phyloP scores from a whole-genome alignment of 2,797 vertebrate species.

The Chaenodraco wilsoni region DNA sequence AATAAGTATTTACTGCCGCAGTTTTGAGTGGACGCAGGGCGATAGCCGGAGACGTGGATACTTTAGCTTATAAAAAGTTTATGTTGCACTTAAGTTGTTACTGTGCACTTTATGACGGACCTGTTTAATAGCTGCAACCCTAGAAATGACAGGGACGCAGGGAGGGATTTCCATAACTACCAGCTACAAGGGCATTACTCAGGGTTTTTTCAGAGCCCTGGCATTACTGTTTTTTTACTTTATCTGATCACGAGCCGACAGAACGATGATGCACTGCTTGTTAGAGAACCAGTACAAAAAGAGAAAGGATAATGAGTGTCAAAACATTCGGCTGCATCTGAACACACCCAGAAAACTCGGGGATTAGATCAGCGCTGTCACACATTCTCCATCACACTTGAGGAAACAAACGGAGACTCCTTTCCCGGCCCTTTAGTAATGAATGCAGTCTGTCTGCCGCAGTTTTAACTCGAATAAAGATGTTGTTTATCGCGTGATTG shows the following conservation, averaged over 20 bases:
- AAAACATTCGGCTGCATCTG: conserved; percentile 48
- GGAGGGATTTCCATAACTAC: conserved; percentile 14
- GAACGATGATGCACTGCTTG: conserved; percentile 22
- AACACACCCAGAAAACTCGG: conserved; percentile 38
- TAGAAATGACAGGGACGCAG: background rate
- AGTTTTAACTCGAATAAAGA: conserved; percentile 16
- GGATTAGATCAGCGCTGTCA: conserved; percentile 55
- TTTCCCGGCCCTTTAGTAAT: conserved; percentile 32
- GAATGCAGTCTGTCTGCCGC: conserved; percentile 25
- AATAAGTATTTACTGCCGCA: conserved; percentile 47
- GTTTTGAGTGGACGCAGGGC: conserved; percentile 20
- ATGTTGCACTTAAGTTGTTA: conserved; percentile 10
- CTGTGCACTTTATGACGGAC: conserved; percentile 23
- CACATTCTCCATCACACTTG: conserved; percentile 33
- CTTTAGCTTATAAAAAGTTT: conserved; percentile 38
- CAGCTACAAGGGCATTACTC: conserved; percentile 12
- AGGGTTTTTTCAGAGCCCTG: conserved; percentile 21
- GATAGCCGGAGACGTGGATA: background rate
- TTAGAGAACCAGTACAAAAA: conserved; percentile 28
- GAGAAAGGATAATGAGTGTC: conserved; percentile 37
- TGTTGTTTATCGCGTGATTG: conserved; percentile 49
- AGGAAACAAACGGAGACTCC: conserved; percentile 27
- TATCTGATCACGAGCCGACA: conserved; percentile 11
- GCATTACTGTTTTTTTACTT: conserved; percentile 11
- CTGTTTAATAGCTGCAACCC: conserved; percentile 19